phyloP scores from a whole-genome alignment of 2,113 vertebrate species.

The Burhinus bistriatus region DNA sequence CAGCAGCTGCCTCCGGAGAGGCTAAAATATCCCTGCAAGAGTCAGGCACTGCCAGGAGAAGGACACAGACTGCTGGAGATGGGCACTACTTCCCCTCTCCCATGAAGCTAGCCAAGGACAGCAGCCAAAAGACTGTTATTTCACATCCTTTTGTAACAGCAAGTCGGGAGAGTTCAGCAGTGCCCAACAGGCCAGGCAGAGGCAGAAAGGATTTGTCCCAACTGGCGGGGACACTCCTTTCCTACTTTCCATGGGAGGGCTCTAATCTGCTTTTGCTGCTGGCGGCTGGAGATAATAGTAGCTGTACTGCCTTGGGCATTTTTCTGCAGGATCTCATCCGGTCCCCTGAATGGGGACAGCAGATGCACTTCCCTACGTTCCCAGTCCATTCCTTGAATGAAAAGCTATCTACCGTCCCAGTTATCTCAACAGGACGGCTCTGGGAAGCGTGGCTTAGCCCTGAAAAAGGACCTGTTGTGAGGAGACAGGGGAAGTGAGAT shows the following conservation, averaged over 20 bases:
- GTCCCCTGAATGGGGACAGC: neutral
- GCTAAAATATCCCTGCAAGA: neutral
- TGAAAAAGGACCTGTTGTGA: neutral
- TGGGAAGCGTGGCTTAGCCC: neutral
- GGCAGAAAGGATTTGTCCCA: neutral
- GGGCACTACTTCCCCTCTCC: neutral
- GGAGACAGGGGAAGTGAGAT: neutral
- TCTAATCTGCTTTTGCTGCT: neutral
- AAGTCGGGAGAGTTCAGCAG: neutral
- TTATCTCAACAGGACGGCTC: neutral
- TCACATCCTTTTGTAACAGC: neutral
- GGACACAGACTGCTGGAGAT: neutral
- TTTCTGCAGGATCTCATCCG: neutral
- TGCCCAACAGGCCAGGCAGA: neutral
- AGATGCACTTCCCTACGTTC: neutral
- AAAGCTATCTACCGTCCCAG: neutral
- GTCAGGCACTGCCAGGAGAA: neutral
- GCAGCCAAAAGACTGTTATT: neutral
- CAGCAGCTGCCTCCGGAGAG: neutral
- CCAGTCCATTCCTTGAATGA: neutral
- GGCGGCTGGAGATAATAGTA: neutral
- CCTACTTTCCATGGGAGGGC: neutral
- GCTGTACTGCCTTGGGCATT: neutral
- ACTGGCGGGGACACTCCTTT: neutral
- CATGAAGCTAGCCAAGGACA: neutral